Evolutionary conservation across 2,888 invertebrate genomes (phyloP), one percentile per base, ranked within the genome.

Genomic region (Reticulitermes lucifugus): DNA sequence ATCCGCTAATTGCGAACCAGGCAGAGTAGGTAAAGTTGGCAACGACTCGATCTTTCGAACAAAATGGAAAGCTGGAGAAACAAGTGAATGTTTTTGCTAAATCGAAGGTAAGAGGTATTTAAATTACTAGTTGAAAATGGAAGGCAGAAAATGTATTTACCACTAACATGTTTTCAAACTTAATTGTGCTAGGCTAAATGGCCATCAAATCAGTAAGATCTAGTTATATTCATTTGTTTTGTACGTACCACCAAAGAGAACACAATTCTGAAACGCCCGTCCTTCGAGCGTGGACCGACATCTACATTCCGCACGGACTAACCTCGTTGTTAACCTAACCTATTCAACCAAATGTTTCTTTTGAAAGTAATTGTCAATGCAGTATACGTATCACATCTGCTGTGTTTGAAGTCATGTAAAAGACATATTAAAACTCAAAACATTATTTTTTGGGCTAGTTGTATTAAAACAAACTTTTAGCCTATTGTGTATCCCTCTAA

Each of bases 251-350:
- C 46, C 77, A 77, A 25, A n/a, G 77, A 77, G 77, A 77, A n/a
- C 0, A 35, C 4, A 46, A 46, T 22, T n/a, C 14, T 46, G n/a
- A 51, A 77, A 46, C 14, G 21, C n/a, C 25, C 25, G 12, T 4
- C 65, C 6, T 25, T 10, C n/a, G 41, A 43, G 9, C 1, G 22
- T 77, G 6, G 21, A 25, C 9, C 14, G 51, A 77, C 43, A 77
- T n/a, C 77, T 77, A 9, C 18, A 10, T 43, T 46, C n/a, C 22
- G 46, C 46, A 10, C 21, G 5, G 21, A 5, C 6, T n/a, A n/a
- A 77, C 18, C 77, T 77, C 77, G 7, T 77, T 77, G 77, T 41
- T 14, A 73, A 77, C 77, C 22, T 77, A 77, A 51, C 51, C 77
- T 51, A 22, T 77, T 21, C 46, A 41, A 18, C 18, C 18, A 18